Base-by-base conservation (phyloP, 2,888 invertebrate species). In the Leptura quadrifasciata region DNA sequence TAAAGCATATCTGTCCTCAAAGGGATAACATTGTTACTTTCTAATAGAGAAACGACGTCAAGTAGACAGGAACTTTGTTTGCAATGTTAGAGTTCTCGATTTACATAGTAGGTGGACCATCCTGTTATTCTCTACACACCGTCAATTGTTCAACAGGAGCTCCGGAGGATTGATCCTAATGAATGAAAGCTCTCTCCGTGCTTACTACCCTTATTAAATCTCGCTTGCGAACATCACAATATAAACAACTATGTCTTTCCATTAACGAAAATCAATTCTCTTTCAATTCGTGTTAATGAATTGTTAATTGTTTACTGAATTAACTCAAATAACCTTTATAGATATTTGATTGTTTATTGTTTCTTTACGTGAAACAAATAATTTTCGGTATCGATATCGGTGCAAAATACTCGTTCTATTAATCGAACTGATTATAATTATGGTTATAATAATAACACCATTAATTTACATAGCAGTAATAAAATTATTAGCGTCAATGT, bases 181-280 rank as follows among this genome's bases (percentile, higher is more conserved):
- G 68, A 68, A 68, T 68, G 68, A 31, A 68, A 57, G 54, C 68
- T 54, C 17, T 17, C 21, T 27, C 60, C 27, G n/a, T 27, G 60
- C 27, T 60, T 54, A 54, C 68, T 27, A 55, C 55, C 68, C 68
- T 27, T 55, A 68, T 55, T 31, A 55, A 57, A 55, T 57, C 21
- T 21, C 68, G 68, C 68, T 27, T 18, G 17, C 18, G 68, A 54
- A 31, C 27, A 35, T 55, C 57, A 31, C 68, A 68, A 68, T 55
- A 57, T 57, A 68, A 68, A 68, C 68, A 57, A 68, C 21, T 15
- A 27, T 68, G 68, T 31, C 68, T 68, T 57, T 55, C 27, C 68
- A 57, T 15, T 52, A 24, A 31, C 57, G 68, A 55, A 57, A 57
- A 68, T 57, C 68, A 55, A 68, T 68, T 18, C 17, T 27, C 68